phyloP scores from a whole-genome alignment of 2,888 invertebrate species.

The Cremastobaeus sp. region DNA sequence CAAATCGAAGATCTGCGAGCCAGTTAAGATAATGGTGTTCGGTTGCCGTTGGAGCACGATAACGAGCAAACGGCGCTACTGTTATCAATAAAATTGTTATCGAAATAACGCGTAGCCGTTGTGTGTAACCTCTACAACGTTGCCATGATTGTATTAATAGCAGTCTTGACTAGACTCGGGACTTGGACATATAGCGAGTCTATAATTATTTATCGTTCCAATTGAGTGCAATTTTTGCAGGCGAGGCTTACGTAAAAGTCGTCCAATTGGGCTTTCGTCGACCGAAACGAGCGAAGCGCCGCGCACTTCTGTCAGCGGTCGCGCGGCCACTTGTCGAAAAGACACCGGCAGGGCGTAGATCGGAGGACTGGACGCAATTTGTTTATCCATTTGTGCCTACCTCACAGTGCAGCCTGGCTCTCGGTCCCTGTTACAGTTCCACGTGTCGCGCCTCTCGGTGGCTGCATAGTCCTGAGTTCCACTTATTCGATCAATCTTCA shows the following conservation, averaged over 20 bases:
- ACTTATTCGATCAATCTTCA: constrained; percentile 52
- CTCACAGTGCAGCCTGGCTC: constrained; percentile 49
- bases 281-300: too few relatives aligned
- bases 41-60: constrained; percentile 23
- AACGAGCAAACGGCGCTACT: constrained; percentile 26
- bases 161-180: constrained; percentile 44
- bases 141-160: constrained; percentile 46
- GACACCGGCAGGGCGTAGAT: neutral
- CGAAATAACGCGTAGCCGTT: constrained; percentile 31
- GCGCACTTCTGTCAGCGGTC: too few relatives aligned
- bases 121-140: constrained; percentile 39
- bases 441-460: constrained; percentile 61
- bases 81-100: constrained; percentile 42
- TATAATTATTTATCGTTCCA: constrained; percentile 24
- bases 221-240: constrained; percentile 8
- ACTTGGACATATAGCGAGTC: neutral
- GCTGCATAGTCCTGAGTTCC: constrained; percentile 56
- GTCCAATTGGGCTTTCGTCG: too few relatives aligned
- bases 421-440: constrained; percentile 59
- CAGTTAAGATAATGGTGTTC: constrained; percentile 47
- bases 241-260: too few relatives aligned
- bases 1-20: constrained; percentile 25
- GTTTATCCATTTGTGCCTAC: constrained; percentile 55
- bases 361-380: constrained; percentile 16
- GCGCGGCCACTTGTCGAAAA: neutral